Evolutionary conservation across 2,797 vertebrate genomes (phyloP), one percentile per base, ranked within the genome.

Genomic region (Gymnothorax javanicus): DNA sequence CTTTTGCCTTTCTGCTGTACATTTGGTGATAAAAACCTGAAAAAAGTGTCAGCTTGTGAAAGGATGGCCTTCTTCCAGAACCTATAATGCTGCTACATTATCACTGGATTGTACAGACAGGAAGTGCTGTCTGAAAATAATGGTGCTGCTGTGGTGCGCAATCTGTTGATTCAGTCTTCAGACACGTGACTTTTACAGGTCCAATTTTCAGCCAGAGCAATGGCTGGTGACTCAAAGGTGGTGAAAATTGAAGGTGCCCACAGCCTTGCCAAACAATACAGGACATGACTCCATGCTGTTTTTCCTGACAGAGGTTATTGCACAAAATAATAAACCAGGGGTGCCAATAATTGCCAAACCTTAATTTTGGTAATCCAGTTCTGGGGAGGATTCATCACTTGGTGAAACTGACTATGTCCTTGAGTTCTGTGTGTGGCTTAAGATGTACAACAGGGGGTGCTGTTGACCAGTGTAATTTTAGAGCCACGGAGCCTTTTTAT

Each of bases 361-460:
- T 43, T 43, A 43, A 43, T 43, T 43, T 43, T 43, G 33, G 33
- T 43, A 43, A 43, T 43, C 1, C 33, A 1, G 33, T 43, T 43
- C 2, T 43, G 33, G 33, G 2, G 33, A 43, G 33, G 33, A 43
- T 43, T 43, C 13, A 13, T 43, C 71, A 12, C 27, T 75, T 43
- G 25, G 27, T 15, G 27, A 25, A 15, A 25, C 33, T 71, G 25
- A 71, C 27, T 9, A 3, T 25, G 69, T 9, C 25, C 27, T 27
- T 75, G 71, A 75, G 15, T 20, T 15, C 12, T 27, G 82, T 59
- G 12, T 83, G 27, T 2, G 58, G n/a, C n/a, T 69, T 59, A 23
- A 52, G 52, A n/a, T 58, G 82, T 12, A 89, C 82, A 85, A 27
- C 50, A 90, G 86, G 90, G 84, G 86, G 79, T 50, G 85, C 79